phyloP scores from a whole-genome alignment of 2,113 vertebrate genomes.

The Mixornis gularis region DNA sequence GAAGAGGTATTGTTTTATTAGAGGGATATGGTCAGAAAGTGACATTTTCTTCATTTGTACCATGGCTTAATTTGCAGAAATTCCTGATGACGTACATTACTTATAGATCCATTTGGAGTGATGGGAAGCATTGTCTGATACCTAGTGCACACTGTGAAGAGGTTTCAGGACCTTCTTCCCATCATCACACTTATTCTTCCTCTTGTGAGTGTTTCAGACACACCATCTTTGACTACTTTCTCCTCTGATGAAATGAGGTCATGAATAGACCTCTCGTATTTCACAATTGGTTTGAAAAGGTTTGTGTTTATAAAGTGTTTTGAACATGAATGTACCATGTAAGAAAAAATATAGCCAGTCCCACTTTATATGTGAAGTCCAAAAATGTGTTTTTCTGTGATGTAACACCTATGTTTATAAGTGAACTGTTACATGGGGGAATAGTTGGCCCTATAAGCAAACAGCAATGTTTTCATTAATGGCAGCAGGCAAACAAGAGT shows the following conservation, averaged over 20 bases:
- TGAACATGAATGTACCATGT: background rate
- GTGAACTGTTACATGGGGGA: background rate
- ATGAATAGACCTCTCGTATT: background rate
- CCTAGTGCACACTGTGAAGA: background rate
- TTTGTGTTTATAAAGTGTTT: background rate
- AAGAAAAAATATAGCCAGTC: background rate
- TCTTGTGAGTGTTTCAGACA: background rate
- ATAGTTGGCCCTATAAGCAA: background rate
- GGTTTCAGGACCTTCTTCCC: background rate
- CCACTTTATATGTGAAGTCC: background rate
- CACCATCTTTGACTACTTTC: background rate
- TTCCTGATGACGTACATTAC: background rate
- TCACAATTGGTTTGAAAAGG: background rate
- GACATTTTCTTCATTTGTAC: background rate
- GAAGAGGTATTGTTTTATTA: background rate
- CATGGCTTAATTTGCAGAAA: background rate
- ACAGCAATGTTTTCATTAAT: background rate
- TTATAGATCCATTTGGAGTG: accelerated
- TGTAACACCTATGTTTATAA: background rate
- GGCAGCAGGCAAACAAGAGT: background rate
- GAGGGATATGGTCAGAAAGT: background rate
- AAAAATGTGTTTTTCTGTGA: background rate
- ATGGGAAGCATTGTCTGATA: background rate
- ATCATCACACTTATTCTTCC: background rate
- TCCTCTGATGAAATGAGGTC: background rate